Percentiles rank a stretch among this genome's conserved stretches.
These are phyloP conservation scores for Glareola pratincola DNA, from an alignment of 2,113 vertebrate genomes.

Conservation along the genomic window DNA sequence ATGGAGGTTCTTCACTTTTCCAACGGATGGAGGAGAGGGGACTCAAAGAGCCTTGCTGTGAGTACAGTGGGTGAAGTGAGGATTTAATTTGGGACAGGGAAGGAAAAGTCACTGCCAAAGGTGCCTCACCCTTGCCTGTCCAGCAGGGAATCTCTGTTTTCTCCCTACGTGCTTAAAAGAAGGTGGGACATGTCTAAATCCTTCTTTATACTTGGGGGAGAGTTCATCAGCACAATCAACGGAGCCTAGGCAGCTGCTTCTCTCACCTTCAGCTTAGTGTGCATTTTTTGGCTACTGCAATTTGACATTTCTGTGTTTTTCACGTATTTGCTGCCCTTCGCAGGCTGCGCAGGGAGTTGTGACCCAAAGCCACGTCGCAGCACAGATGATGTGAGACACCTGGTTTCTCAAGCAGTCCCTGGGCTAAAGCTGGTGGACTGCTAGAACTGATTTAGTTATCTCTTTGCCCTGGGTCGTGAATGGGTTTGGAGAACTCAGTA, in stretches of 20 bases:
- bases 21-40: not conserved
- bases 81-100: not conserved
- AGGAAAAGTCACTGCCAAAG: not conserved
- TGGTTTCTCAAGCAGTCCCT: not conserved
- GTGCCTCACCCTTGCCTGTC: not conserved
- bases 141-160: not conserved
- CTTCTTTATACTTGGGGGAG: not conserved
- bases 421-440: not conserved
- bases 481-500: not conserved
- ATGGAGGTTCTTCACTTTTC: not conserved
- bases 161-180: not conserved
- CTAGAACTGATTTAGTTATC: not conserved
- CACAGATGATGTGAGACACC: accelerated
- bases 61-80: not conserved
- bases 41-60: not conserved
- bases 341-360: not conserved
- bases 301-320: not conserved
- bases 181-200: not conserved
- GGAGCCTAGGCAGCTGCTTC: not conserved
- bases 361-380: not conserved
- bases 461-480: not conserved
- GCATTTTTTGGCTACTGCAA: not conserved
- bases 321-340: not conserved
- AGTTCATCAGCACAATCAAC: not conserved
- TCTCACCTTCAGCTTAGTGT: not conserved